Conservation (phyloP, 2,888 invertebrate genomes). For the Tetramorium bicarinatum region DNA sequence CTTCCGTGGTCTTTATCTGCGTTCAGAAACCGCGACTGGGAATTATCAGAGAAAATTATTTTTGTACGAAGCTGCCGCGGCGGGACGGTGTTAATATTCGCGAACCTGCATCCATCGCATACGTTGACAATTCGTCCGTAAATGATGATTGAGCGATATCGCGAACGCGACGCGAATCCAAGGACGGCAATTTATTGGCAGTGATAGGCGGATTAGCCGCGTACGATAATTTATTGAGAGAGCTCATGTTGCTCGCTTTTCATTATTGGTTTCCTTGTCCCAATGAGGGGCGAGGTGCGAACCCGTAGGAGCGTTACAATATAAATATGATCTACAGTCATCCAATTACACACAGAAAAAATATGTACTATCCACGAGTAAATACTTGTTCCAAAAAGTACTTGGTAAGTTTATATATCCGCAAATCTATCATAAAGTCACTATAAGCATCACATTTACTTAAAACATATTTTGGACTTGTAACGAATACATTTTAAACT, state of each 20-base stretch:
- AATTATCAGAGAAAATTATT: slow-evolving; percentile 19
- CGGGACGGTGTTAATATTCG: neutral
- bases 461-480: too few relatives aligned
- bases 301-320: neutral
- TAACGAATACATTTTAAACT: too few relatives aligned
- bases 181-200: slow-evolving; percentile 30
- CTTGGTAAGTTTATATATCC: too few relatives aligned
- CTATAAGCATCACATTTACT: too few relatives aligned
- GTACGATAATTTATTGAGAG: slow-evolving; percentile 21
- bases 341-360: neutral
- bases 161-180: neutral
- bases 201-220: slow-evolving; percentile 18
- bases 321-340: neutral
- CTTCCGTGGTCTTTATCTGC: slow-evolving; percentile 24
- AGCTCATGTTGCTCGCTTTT: neutral
- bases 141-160: slow-evolving; percentile 21
- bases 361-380: too few relatives aligned
- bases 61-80: neutral
- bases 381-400: too few relatives aligned
- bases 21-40: slow-evolving; percentile 3
- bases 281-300: neutral
- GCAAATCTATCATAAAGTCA: too few relatives aligned
- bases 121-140: neutral
- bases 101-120: neutral
- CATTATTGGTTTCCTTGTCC: neutral